Evolutionary conservation across 2,888 invertebrate genomes (phyloP).

Genomic region (Odontomyia ornata): DNA sequence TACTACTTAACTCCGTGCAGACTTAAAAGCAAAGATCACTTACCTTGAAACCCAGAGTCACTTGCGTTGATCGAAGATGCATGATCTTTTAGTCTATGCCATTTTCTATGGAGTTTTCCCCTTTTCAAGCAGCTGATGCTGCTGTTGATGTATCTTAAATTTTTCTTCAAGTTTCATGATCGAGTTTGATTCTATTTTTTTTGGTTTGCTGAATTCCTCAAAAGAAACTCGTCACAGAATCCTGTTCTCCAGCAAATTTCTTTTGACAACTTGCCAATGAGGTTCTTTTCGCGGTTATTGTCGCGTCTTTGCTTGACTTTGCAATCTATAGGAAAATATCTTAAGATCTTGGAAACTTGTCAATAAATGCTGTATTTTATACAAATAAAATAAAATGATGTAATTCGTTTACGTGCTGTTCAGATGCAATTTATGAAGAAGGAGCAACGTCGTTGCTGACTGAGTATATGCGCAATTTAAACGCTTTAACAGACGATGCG

Average conservation of each 20-base stretch:
- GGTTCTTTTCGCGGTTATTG: not conserved
- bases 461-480: not conserved
- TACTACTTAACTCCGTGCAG: not conserved
- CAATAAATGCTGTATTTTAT: constrained; percentile 10
- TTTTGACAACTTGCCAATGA: constrained; percentile 16
- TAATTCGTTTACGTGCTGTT: not conserved
- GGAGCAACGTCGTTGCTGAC: not conserved
- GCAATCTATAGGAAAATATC: not conserved
- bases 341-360: constrained; percentile 17
- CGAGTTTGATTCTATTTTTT: too few relatives aligned
- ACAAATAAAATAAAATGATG: constrained; percentile 20
- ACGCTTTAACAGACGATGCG: constrained; percentile 2
- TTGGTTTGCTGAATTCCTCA: not conserved
- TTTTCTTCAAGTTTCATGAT: not conserved
- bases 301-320: not conserved
- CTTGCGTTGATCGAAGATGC: not conserved
- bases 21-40: not conserved
- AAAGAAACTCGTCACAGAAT: constrained; percentile 27
- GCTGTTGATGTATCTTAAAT: not conserved
- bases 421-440: not conserved
- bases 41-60: not conserved
- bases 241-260: constrained; percentile 21
- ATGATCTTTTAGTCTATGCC: not conserved
- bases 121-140: not conserved
- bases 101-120: not conserved